Percentiles rank a stretch among this genome's conserved stretches.
These are phyloP conservation scores for Zenarchopterus dispar DNA, from an alignment of 2,797 vertebrate genomes.

Conservation along the genomic window DNA sequence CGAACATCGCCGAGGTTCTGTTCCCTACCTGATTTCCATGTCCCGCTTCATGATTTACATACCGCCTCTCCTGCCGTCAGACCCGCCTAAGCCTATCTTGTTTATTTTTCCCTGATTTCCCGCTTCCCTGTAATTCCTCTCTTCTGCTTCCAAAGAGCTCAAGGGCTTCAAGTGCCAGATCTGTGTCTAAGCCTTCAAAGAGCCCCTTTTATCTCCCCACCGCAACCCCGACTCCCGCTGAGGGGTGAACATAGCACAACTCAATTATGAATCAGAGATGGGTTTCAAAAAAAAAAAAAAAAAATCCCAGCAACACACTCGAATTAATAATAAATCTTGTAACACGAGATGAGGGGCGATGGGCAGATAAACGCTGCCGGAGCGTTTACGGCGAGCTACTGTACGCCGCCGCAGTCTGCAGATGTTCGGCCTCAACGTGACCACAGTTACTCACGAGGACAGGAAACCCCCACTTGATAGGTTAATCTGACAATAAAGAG, in stretches of 20 bases:
- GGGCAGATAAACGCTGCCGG: slow-evolving; percentile 65
- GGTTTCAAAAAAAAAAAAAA: too few species aligned
- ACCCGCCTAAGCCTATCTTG: slow-evolving; percentile 65
- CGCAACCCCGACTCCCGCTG: slow-evolving; percentile 62
- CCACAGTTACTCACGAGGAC: slow-evolving; percentile 13
- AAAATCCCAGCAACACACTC: slow-evolving; percentile 39
- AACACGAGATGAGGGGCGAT: slow-evolving; percentile 51
- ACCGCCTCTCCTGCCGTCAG: slow-evolving; percentile 59
- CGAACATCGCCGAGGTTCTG: slow-evolving; percentile 45
- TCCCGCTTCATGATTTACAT: slow-evolving; percentile 74
- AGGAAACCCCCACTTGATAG: slow-evolving; percentile 25
- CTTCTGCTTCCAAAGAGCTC: slow-evolving; percentile 83
- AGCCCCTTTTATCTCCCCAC: slow-evolving; percentile 76
- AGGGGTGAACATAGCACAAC: slow-evolving; percentile 64
- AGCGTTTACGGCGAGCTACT: slow-evolving; percentile 53
- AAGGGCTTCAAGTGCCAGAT: slow-evolving; percentile 75
- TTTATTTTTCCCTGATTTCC: slow-evolving; percentile 74
- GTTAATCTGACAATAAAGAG: slow-evolving; percentile 25
- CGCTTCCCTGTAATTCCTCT: slow-evolving; percentile 74
- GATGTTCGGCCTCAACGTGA: slow-evolving; percentile 4
- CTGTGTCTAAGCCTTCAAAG: slow-evolving; percentile 78
- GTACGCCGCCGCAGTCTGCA: slow-evolving; percentile 28
- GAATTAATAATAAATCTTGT: slow-evolving; percentile 72
- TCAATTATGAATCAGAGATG: slow-evolving; percentile 77
- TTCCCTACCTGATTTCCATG: slow-evolving; percentile 70